Base-by-base conservation (phyloP, 2,797 vertebrate genomes). In the Molossus molossus region DNA sequence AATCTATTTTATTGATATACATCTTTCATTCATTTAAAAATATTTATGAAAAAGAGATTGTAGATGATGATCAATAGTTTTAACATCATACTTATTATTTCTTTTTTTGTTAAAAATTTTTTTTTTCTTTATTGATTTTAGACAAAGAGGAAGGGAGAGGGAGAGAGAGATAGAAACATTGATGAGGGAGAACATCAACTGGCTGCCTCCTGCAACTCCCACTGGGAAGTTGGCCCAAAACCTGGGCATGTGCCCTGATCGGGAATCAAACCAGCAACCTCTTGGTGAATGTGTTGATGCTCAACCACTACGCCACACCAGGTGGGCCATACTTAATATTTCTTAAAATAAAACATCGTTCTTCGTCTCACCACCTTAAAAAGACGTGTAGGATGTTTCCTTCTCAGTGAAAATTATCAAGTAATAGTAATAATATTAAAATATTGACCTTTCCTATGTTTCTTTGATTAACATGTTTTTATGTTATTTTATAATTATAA, bases 361-460 rank as follows among this genome's bases (percentile, higher is more conserved):
- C 70, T 95, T 94, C n/a, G 27, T 92, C 53, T 37, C 75, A 29
- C 65, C 27, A 14, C 9, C 29, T 87, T 77, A 72, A 20, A 67
- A 62, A 73, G 25, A 57, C 14, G 65, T 69, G 64, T 65, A 27
- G 27, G 8, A 12, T 77, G 2, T 53, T 73, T 65, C 62, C n/a
- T 58, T 87, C 57, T 55, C 48, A 84, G 72, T 69, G 25, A 73
- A 82, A 57, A 53, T 20, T 55, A 83, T 62, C 50, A 53, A 53
- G 50, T 53, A 53, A 53, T 53, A 53, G 17, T 60, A 67, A 11
- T 20, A 64, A 45, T 21, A 76, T 65, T 76, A 37, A 87, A 50
- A 33, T 48, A 76, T 1, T 67, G 15, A 23, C 9, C 4, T 55
- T 82, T 91, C 45, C 12, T 18, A 5, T 33, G 8, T 25, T 29